Conservation (phyloP, 1,140 invertebrate species). For the Lepidotrigona ventralis region DNA sequence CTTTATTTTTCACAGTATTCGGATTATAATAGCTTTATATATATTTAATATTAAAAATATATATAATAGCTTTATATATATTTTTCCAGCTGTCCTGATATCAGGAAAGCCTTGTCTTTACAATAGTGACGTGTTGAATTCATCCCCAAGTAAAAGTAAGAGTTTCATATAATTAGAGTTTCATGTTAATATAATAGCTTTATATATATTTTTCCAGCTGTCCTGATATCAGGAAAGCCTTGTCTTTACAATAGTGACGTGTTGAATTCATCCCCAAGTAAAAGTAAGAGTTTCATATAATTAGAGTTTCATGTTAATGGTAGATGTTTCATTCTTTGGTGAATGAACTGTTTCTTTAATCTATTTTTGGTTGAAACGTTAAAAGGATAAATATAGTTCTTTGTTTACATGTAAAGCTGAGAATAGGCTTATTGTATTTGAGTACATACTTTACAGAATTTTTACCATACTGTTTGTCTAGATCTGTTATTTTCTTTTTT, state of each 20-base stretch:
- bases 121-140: constrained; percentile 67
- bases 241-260: constrained; percentile 72
- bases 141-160: constrained; percentile 70
- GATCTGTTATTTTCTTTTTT: not conserved
- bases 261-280: constrained; percentile 65
- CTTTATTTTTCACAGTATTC: constrained; percentile 54
- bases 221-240: constrained; percentile 80
- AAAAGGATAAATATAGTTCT: not conserved
- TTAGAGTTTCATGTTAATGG: not conserved
- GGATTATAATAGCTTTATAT: constrained; percentile 1
- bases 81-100: constrained; percentile 80
- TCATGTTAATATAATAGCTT: not conserved
- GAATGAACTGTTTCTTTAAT: not conserved
- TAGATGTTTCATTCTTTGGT: not conserved
- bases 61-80: not conserved
- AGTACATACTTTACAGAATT: not conserved
- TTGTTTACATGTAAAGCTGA: not conserved
- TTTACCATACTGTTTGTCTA: not conserved
- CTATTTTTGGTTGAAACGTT: not conserved
- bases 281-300: constrained; percentile 65
- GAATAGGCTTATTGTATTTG: not conserved
- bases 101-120: constrained; percentile 79
- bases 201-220: constrained; percentile 76
- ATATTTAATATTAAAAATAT: no score
- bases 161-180: constrained; percentile 14